These are phyloP conservation scores for Mantis religiosa DNA, from an alignment of 2,888 invertebrate genomes.

Conservation along the genomic window DNA sequence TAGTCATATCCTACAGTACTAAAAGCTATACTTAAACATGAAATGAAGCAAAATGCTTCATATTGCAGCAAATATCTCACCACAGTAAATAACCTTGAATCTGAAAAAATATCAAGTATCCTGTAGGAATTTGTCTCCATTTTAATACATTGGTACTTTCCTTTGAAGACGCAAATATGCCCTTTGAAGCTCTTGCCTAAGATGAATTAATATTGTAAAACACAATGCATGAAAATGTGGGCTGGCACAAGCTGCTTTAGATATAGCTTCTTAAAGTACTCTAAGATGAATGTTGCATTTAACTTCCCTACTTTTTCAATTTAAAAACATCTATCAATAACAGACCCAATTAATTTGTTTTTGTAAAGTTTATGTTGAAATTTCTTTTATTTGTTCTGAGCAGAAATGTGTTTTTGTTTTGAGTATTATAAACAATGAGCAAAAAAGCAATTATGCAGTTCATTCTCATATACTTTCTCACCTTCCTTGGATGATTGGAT, in stretches of 20 bases:
- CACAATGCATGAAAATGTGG: not conserved
- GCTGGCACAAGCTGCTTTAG: not conserved
- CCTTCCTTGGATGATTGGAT: conserved; percentile 38
- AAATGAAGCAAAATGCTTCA: not conserved
- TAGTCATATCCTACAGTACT: not conserved
- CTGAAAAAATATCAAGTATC: not conserved
- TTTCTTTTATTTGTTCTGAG: not conserved
- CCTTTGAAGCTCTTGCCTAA: not conserved
- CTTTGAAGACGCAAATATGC: not conserved
- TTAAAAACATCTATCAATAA: not conserved
- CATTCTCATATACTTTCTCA: not conserved
- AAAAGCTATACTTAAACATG: not conserved
- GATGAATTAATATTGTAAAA: not conserved
- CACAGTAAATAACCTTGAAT: not conserved
- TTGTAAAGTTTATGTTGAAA: not conserved
- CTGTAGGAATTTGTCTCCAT: not conserved
- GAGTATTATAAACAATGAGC: not conserved
- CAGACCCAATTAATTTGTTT: not conserved
- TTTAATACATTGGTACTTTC: not conserved
- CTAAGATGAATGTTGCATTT: too few species aligned
- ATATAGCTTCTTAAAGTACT: not conserved
- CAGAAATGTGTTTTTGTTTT: not conserved
- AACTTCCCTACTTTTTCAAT: not conserved
- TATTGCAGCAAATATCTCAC: not conserved
- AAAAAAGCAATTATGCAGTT: not conserved